Evolutionary conservation across 2,888 invertebrate genomes (phyloP).

Genomic region (Cybosia mesomella): DNA sequence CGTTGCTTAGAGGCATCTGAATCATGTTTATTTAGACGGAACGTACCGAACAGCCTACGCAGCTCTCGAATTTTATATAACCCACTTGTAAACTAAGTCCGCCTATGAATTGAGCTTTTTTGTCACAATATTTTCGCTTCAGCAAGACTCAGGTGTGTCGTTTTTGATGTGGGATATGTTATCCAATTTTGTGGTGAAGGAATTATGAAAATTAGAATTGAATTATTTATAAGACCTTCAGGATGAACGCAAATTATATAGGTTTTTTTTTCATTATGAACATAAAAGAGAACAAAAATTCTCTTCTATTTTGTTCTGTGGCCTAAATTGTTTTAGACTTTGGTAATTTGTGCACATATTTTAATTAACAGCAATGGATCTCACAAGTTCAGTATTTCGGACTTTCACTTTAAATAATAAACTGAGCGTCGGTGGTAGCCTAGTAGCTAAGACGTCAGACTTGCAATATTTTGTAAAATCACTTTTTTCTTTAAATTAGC

Average conservation of each 20-base stretch:
- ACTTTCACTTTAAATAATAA: not conserved
- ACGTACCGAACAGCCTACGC: slow-evolving; percentile 34
- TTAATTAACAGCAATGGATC: not conserved
- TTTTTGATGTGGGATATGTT: slow-evolving; percentile 27
- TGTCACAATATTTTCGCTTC: slow-evolving; percentile 34
- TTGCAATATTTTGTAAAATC: too few relatives aligned
- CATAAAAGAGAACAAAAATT: not conserved
- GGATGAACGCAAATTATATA: slow-evolving; percentile 1
- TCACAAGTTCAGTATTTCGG: not conserved
- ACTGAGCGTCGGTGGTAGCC: not conserved
- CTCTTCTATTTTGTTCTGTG: not conserved
- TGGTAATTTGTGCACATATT: not conserved
- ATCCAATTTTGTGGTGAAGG: slow-evolving; percentile 34
- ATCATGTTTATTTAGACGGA: slow-evolving; percentile 56
- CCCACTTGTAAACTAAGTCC: slow-evolving; percentile 46
- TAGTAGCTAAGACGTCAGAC: not conserved
- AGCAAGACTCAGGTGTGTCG: slow-evolving; percentile 36
- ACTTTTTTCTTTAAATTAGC: too few relatives aligned
- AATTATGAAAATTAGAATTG: slow-evolving; percentile 40
- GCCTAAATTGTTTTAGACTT: not conserved
- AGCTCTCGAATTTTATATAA: slow-evolving; percentile 43
- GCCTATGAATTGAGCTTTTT: slow-evolving; percentile 36
- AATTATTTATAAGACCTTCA: slow-evolving; percentile 19
- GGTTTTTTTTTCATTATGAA: not conserved
- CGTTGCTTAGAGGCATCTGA: slow-evolving; percentile 49